Conservation (phyloP, 2,113 vertebrate genomes). For the Rhinogobius similis region DNA sequence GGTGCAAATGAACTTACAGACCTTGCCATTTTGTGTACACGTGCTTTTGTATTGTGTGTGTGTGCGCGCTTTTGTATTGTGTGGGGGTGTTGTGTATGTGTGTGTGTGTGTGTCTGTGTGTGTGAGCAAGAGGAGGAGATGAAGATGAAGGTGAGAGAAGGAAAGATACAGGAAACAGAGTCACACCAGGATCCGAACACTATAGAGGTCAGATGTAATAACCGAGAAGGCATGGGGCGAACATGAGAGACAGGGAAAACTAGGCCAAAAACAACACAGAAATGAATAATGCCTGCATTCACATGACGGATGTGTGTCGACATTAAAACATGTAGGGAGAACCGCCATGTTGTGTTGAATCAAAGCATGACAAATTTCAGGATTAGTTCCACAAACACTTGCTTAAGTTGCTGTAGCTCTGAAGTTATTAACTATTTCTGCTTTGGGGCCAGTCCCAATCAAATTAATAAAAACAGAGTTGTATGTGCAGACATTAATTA, state of each 20-base stretch:
- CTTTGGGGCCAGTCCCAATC: not conserved
- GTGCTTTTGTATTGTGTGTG: not conserved
- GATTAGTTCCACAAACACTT: not conserved
- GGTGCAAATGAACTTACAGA: conserved; percentile 62
- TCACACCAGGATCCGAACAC: conserved; percentile 13
- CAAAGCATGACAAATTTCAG: not conserved
- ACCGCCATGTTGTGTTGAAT: not conserved
- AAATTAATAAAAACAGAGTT: not conserved
- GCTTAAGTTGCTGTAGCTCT: not conserved
- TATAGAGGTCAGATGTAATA: conserved; percentile 33
- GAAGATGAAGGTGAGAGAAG: conserved; percentile 24
- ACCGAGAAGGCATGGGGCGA: conserved; percentile 21
- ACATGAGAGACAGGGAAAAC: not conserved
- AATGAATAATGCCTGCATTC: not conserved
- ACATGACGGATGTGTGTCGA: not conserved
- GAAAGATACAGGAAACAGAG: conserved; percentile 14
- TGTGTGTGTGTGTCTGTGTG: not conserved
- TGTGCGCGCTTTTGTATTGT: too few species aligned
- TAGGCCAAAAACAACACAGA: not conserved
- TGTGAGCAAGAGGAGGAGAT: not conserved
- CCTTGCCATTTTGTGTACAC: conserved; percentile 29
- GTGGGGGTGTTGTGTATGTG: not conserved
- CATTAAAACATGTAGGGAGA: too few species aligned
- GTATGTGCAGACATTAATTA: not conserved
- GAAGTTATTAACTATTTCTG: not conserved